These are phyloP conservation scores for Cotesia glomerata DNA, from an alignment of 1,140 invertebrate species.

Conservation along the genomic window DNA sequence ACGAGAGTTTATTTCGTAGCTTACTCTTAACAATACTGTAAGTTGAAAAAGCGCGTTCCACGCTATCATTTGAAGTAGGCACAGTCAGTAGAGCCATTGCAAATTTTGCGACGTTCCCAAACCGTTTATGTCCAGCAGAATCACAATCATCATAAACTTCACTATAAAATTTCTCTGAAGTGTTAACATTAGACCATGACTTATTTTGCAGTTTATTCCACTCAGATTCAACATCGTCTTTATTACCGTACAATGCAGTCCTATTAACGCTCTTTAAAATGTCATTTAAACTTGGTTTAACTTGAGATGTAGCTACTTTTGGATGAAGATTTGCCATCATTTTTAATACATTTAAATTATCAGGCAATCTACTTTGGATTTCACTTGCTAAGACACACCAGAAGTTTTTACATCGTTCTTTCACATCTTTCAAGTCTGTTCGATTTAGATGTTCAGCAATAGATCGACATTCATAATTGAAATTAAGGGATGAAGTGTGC, in stretches of 20 bases:
- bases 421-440: too few species aligned
- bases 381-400: too few species aligned
- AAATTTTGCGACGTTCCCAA: background rate
- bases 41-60: too few species aligned
- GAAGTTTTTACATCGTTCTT: too few species aligned
- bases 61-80: background rate
- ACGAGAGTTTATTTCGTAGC: too few species aligned
- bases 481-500: too few species aligned
- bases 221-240: slow-evolving; percentile 2
- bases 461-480: too few species aligned
- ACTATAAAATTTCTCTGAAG: background rate
- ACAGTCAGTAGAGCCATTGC: background rate
- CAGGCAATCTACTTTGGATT: too few species aligned
- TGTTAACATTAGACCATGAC: background rate
- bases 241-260: background rate
- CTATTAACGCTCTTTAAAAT: background rate
- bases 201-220: background rate
- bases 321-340: too few species aligned
- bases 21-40: too few species aligned
- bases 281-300: slow-evolving; percentile 6
- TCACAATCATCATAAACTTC: background rate
- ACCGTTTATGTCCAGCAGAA: background rate
- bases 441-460: too few species aligned
- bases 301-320: background rate
- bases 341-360: too few species aligned